A percentile compares a stretch with the other conserved stretches of the same genome.
phyloP scores from a whole-genome alignment of 92 coral and sea anemone species.

The Palythoa caribaeorum region DNA sequence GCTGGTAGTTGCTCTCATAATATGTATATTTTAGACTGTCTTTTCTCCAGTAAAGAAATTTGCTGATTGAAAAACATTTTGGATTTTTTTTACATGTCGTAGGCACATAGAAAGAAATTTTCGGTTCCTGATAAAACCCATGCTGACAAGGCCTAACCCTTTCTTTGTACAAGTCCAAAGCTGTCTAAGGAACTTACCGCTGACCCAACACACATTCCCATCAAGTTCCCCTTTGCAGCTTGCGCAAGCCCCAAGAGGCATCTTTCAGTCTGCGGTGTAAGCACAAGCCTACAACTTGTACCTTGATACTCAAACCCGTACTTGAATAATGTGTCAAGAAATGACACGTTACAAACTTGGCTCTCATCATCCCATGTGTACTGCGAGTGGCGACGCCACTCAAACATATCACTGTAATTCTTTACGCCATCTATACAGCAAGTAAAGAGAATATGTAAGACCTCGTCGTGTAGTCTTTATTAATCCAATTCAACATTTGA shows the following conservation, averaged over 20 bases:
- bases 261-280: conserved; percentile 94
- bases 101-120: too few species aligned
- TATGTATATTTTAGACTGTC: too few species aligned
- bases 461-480: too few species aligned
- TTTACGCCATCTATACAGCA: conserved; percentile 60
- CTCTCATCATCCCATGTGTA: conserved; percentile 83
- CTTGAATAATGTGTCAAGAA: conserved; percentile 80
- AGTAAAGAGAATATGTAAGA: too few species aligned
- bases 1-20: too few species aligned
- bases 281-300: conserved; percentile 86
- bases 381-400: conserved; percentile 89
- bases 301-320: conserved; percentile 99
- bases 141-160: background rate
- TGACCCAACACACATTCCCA: conserved; percentile 92
- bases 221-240: conserved; percentile 80
- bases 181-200: conserved; percentile 69
- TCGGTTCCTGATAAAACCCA: background rate
- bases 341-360: conserved; percentile 67
- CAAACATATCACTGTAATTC: conserved; percentile 75
- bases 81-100: too few species aligned
- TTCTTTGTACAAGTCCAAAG: background rate
- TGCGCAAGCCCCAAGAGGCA: conserved; percentile 94
- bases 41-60: too few species aligned
- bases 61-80: too few species aligned
- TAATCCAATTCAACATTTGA: too few species aligned